phyloP scores from a whole-genome alignment of 35 echinoderm and acorn worm genomes.

The Ophioderma brevispina region DNA sequence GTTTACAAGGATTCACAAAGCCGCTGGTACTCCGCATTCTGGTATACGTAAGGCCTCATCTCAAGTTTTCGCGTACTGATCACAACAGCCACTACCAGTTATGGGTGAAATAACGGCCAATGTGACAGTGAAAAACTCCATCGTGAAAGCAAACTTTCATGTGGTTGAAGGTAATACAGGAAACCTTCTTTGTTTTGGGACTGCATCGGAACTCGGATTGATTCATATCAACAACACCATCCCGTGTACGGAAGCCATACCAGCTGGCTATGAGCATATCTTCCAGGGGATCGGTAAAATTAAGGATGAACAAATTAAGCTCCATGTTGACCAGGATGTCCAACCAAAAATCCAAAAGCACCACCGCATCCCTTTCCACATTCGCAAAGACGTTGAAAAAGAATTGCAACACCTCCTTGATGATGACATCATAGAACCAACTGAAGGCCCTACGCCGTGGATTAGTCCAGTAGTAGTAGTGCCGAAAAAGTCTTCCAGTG shows the following conservation, averaged over 20 bases:
- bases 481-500: conserved; percentile 19
- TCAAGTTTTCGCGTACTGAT: not conserved
- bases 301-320: conserved; percentile 15
- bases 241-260: not conserved
- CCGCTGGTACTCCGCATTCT: too few species aligned
- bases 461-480: conserved; percentile 67
- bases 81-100: not conserved
- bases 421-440: conserved; percentile 47
- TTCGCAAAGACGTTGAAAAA: conserved; percentile 53
- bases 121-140: not conserved
- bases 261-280: not conserved
- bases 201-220: not conserved
- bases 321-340: conserved; percentile 62
- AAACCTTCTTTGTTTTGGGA: not conserved
- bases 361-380: conserved; percentile 69
- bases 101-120: not conserved
- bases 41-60: too few species aligned
- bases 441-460: conserved; percentile 65
- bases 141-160: not conserved
- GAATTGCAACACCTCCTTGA: conserved; percentile 49
- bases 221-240: too few species aligned
- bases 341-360: conserved; percentile 51
- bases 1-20: too few species aligned
- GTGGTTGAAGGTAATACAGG: not conserved
- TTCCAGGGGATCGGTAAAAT: conserved; percentile 43